Conservation (phyloP, 2,797 vertebrate genomes). For the Anolis apletophallus region DNA sequence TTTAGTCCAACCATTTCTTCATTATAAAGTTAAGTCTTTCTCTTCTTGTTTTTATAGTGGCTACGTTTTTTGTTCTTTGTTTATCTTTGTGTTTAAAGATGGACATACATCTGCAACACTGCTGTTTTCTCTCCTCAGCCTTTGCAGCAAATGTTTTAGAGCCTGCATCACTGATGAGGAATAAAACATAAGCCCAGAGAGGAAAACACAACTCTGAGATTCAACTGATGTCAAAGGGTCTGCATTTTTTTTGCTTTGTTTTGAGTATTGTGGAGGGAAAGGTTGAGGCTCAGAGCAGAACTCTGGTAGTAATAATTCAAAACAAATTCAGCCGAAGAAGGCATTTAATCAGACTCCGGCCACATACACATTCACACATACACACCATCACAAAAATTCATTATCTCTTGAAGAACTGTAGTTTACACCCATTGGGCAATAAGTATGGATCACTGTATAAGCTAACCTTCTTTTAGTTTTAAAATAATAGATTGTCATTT, state of each 20-base stretch:
- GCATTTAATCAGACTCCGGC: background rate
- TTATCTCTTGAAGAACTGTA: background rate
- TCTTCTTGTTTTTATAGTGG: background rate
- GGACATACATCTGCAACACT: background rate
- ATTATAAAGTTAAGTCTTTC: background rate
- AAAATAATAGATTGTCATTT: background rate
- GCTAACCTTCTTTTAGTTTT: background rate
- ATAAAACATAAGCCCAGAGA: background rate
- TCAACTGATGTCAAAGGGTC: background rate
- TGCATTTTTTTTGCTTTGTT: background rate
- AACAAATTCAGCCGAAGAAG: conserved; percentile 21
- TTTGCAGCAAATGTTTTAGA: background rate
- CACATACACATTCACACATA: background rate
- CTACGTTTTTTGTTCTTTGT: background rate
- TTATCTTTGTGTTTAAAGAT: conserved; percentile 18
- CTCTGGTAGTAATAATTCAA: background rate
- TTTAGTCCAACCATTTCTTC: conserved; percentile 3
- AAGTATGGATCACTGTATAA: background rate
- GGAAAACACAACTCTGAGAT: conserved; percentile 13
- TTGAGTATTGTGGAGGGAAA: background rate
- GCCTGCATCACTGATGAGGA: conserved; percentile 23
- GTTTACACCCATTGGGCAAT: background rate
- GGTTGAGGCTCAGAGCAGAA: background rate
- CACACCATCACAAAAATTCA: background rate
- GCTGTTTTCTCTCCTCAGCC: background rate